These are phyloP conservation scores for Cosmopolites sordidus DNA, from an alignment of 2,888 invertebrate species.

Conservation along the genomic window DNA sequence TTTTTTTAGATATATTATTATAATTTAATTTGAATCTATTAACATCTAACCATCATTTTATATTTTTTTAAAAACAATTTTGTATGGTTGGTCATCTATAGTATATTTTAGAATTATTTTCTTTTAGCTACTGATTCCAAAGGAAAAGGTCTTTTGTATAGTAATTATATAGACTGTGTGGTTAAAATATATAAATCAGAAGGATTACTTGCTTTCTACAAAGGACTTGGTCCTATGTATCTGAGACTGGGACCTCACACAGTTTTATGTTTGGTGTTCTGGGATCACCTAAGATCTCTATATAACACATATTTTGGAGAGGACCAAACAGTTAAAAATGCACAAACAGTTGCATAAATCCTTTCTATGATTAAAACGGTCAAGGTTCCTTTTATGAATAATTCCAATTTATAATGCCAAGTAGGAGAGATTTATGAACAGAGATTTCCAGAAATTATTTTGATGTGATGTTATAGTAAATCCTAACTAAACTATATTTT, in stretches of 20 bases:
- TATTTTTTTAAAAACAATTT: too few species aligned
- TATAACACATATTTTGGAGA: slow-evolving; percentile 18
- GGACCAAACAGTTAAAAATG: background rate
- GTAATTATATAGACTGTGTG: slow-evolving; percentile 70
- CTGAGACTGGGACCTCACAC: slow-evolving; percentile 87
- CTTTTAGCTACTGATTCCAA: slow-evolving; percentile 54
- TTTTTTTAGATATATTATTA: too few species aligned
- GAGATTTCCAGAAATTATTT: too few species aligned
- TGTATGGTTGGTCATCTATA: too few species aligned
- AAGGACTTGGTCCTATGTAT: slow-evolving; percentile 85
- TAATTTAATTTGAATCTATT: too few species aligned
- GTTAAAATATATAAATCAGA: slow-evolving; percentile 71
- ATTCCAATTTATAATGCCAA: too few species aligned
- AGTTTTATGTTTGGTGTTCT: slow-evolving; percentile 80
- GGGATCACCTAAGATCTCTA: slow-evolving; percentile 64
- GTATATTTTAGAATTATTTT: slow-evolving; percentile 2
- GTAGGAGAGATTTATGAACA: too few species aligned
- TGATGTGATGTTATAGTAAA: too few species aligned
- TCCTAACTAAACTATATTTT: too few species aligned
- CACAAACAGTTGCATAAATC: background rate
- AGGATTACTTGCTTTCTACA: slow-evolving; percentile 79
- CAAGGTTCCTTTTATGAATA: too few species aligned
- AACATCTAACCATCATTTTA: too few species aligned
- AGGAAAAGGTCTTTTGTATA: slow-evolving; percentile 63
- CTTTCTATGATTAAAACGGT: too few species aligned